Conservation (phyloP, 2,113 vertebrate species). For the Origma solitaria region DNA sequence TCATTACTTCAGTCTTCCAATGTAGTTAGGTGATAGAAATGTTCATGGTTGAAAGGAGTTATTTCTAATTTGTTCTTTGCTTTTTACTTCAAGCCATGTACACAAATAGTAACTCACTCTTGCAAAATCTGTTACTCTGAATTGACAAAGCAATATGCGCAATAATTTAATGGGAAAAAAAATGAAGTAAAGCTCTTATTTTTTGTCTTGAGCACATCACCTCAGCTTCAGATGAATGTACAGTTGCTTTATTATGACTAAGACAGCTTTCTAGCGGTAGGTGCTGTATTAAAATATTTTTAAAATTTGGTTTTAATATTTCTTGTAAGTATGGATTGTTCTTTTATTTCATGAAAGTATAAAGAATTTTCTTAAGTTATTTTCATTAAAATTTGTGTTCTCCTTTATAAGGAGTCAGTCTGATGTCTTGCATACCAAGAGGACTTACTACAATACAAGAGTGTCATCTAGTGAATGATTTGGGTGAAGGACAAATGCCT, state of each 20-base stretch:
- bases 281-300: not conserved
- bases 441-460: slow-evolving; percentile 11
- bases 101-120: not conserved
- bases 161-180: not conserved
- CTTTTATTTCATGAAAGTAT: not conserved
- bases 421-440: not conserved
- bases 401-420: not conserved
- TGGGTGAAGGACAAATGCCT: not conserved
- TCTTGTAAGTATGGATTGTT: not conserved
- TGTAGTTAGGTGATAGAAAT: not conserved
- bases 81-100: not conserved
- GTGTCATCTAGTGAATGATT: slow-evolving; percentile 69
- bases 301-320: not conserved
- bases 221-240: not conserved
- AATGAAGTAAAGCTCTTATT: not conserved
- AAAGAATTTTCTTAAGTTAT: not conserved
- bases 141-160: not conserved
- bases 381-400: not conserved
- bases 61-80: not conserved
- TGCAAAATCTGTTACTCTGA: not conserved
- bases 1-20: not conserved
- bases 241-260: not conserved
- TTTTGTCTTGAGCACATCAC: not conserved
- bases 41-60: not conserved
- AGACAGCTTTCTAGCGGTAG: not conserved